Evolutionary conservation across 2,797 vertebrate genomes (phyloP).

Genomic region (Pelodytes ibericus): DNA sequence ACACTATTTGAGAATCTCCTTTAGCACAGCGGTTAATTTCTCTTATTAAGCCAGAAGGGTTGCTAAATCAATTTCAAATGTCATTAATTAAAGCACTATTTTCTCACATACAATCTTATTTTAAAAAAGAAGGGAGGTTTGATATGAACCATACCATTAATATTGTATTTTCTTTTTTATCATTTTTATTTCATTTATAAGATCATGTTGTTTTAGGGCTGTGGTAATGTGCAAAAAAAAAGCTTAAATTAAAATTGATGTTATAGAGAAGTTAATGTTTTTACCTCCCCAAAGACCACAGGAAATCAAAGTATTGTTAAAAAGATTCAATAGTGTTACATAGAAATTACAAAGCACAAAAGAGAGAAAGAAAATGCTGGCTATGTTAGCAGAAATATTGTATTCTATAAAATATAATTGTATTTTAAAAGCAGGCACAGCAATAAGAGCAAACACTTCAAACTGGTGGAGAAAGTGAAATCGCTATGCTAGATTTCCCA

Average conservation of each 20-base stretch:
- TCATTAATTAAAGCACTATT: slow-evolving; percentile 42
- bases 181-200: slow-evolving; percentile 21
- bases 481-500: too few species aligned
- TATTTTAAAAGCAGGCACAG: too few species aligned
- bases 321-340: slow-evolving; percentile 26
- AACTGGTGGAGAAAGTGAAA: too few species aligned
- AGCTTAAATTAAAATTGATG: slow-evolving; percentile 24
- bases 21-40: slow-evolving; percentile 39
- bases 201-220: slow-evolving; percentile 15
- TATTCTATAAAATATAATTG: too few species aligned
- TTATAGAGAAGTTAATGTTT: slow-evolving; percentile 11
- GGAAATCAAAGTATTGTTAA: slow-evolving; percentile 28
- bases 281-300: background rate
- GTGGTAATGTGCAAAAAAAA: slow-evolving; percentile 27
- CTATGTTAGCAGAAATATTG: background rate
- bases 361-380: background rate
- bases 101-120: slow-evolving; percentile 13
- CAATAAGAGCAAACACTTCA: too few species aligned
- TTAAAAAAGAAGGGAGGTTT: slow-evolving; percentile 14
- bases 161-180: slow-evolving; percentile 29
- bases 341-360: background rate
- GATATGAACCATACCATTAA: slow-evolving; percentile 30
- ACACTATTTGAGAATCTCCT: slow-evolving; percentile 25
- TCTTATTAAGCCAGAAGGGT: slow-evolving; percentile 30
- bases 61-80: slow-evolving; percentile 42